Evolutionary conservation across 2,113 vertebrate species (phyloP).

Genomic region (Siphamia tubifer): DNA sequence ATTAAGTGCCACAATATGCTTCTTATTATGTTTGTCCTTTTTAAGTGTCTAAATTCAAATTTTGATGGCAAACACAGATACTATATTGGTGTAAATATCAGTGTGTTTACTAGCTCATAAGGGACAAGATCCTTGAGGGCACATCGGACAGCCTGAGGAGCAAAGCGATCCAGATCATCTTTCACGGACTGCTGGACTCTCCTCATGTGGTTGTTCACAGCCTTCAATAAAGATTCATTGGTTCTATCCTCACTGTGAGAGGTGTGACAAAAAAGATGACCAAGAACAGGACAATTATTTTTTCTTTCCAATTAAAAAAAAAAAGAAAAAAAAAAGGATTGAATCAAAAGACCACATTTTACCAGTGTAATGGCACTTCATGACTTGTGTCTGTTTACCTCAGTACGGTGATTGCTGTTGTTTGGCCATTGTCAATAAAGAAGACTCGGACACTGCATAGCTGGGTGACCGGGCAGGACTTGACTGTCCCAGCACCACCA

Average conservation of each 20-base stretch:
- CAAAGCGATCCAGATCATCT: constrained; percentile 66
- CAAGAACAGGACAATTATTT: no score
- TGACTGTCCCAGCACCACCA: constrained; percentile 51
- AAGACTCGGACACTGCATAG: constrained; percentile 78
- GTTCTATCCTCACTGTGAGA: constrained; percentile 29
- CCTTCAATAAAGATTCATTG: constrained; percentile 9
- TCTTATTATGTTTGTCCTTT: no score
- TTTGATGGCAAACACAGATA: background rate
- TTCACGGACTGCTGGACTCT: constrained; percentile 68
- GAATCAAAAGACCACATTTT: no score
- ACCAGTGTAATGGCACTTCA: no score
- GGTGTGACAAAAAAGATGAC: no score
- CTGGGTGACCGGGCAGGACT: constrained; percentile 75
- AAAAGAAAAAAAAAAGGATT: no score
- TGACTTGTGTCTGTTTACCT: constrained; percentile 77
- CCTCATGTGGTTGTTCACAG: constrained; percentile 74
- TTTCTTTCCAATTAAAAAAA: no score
- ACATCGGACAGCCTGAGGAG: constrained; percentile 85
- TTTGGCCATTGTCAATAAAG: constrained; percentile 85
- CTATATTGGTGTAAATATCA: background rate
- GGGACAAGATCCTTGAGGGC: constrained; percentile 90
- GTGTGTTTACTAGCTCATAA: constrained; percentile 80
- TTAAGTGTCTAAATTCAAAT: no score
- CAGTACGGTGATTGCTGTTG: constrained; percentile 69
- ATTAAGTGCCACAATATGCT: no score